phyloP scores from a whole-genome alignment of 2,797 vertebrate genomes.

The Gouania willdenowi region DNA sequence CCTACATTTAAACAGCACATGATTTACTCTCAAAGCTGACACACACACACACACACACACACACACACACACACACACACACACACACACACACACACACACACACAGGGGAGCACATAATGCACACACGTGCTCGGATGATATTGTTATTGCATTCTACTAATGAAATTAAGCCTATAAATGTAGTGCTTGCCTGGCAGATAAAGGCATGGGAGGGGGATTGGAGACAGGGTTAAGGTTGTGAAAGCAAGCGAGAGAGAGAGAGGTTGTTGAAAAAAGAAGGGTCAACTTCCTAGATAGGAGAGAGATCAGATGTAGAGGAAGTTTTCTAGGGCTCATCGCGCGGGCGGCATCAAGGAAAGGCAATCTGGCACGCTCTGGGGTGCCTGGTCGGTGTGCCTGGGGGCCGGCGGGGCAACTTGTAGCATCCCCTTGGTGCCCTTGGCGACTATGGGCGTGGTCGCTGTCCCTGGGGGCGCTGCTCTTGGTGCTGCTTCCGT shows the following conservation, averaged over 20 bases:
- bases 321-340: not conserved
- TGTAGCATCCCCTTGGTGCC: no score
- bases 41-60: constrained; percentile 11
- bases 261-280: constrained; percentile 23
- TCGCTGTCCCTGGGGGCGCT: no score
- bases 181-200: constrained; percentile 39
- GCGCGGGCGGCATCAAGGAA: no score
- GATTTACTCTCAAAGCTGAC: constrained; percentile 19
- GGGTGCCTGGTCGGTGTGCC: no score
- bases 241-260: constrained; percentile 7
- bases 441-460: no score
- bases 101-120: not conserved
- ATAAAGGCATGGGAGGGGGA: constrained; percentile 34
- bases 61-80: constrained; percentile 9
- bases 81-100: constrained; percentile 15
- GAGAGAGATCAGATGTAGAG: constrained; percentile 27
- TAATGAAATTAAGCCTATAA: constrained; percentile 63
- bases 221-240: not conserved
- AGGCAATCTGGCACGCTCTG: no score
- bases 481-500: no score
- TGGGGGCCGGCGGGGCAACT: no score
- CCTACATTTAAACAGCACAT: constrained; percentile 39
- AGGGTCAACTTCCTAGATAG: constrained; percentile 28
- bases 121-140: constrained; percentile 20
- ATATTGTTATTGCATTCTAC: constrained; percentile 49